phyloP scores from a whole-genome alignment of 2,113 vertebrate species.

The Indicator indicator region DNA sequence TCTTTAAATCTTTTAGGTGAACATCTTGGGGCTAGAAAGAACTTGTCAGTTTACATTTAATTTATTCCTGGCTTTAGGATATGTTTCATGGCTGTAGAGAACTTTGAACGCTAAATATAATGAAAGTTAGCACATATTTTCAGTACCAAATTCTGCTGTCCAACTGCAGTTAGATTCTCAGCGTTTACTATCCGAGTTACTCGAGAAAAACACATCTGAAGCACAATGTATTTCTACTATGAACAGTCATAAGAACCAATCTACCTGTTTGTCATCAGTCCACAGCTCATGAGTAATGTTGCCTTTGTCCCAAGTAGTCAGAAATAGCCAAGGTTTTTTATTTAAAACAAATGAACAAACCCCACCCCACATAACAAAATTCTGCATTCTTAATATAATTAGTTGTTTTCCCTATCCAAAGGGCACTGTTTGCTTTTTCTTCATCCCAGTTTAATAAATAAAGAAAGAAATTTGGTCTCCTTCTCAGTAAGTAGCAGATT shows the following conservation, averaged over 20 bases:
- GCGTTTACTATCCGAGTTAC: not conserved
- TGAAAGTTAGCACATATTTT: not conserved
- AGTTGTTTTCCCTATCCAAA: not conserved
- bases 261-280: not conserved
- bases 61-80: constrained; percentile 34
- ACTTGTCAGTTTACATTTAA: constrained; percentile 49
- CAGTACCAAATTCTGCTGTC: not conserved
- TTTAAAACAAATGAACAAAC: not conserved
- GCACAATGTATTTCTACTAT: not conserved
- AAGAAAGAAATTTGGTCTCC: not conserved
- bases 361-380: not conserved
- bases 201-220: not conserved
- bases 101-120: constrained; percentile 17
- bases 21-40: constrained; percentile 9
- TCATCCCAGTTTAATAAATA: not conserved
- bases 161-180: not conserved
- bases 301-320: not conserved
- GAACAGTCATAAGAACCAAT: not conserved
- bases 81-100: not conserved
- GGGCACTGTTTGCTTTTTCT: not conserved
- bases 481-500: not conserved
- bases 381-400: not conserved
- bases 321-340: not conserved
- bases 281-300: not conserved
- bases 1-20: constrained; percentile 38